Conservation (phyloP, 2,113 vertebrate species). For the Nannospalax galili region DNA sequence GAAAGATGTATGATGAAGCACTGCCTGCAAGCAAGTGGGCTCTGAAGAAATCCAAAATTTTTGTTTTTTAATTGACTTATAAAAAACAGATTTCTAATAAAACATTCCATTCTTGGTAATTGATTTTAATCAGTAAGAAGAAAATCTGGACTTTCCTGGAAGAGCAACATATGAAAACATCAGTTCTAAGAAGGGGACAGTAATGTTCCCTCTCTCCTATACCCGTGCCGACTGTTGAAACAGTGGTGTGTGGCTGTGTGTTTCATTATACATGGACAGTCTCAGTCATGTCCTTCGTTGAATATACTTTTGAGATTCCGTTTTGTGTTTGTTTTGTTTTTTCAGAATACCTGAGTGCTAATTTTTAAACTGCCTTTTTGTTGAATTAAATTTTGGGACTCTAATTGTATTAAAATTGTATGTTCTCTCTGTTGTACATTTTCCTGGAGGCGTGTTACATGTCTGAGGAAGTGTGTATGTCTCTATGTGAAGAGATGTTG, state of each 20-base stretch:
- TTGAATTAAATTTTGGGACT: conserved; percentile 77
- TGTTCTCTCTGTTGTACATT: conserved; percentile 82
- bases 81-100: conserved; percentile 59
- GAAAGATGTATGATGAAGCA: conserved; percentile 75
- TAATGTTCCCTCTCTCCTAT: conserved; percentile 93
- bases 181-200: conserved; percentile 87
- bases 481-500: conserved; percentile 44
- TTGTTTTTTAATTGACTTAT: conserved; percentile 74
- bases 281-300: background rate
- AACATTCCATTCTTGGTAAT: conserved; percentile 65
- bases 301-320: conserved; percentile 71
- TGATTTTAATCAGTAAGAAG: conserved; percentile 78
- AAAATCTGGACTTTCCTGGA: conserved; percentile 86
- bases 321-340: conserved; percentile 28
- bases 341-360: conserved; percentile 79
- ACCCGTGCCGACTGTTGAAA: conserved; percentile 89
- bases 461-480: conserved; percentile 27
- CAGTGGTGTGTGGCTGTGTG: conserved; percentile 71
- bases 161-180: conserved; percentile 92
- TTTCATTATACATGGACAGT: conserved; percentile 5
- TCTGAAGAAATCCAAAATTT: conserved; percentile 72
- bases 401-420: conserved; percentile 79
- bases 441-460: conserved; percentile 80
- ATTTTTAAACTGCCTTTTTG: conserved; percentile 83
- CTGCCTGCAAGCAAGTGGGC: conserved; percentile 76